phyloP scores from a whole-genome alignment of 2,113 vertebrate genomes.

The Periophthalmodon schlosseri region DNA sequence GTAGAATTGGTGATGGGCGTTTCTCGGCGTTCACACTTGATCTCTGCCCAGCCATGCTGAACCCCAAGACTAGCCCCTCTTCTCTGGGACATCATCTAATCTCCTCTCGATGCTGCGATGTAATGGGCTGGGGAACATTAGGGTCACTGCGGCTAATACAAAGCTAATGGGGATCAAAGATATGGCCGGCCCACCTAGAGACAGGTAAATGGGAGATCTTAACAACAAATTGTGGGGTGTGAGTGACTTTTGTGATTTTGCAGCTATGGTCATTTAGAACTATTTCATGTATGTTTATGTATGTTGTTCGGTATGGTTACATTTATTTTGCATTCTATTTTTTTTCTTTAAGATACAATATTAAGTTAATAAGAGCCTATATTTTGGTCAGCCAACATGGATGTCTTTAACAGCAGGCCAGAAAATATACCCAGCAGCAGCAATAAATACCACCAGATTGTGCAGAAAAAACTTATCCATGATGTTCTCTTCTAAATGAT shows the following conservation, averaged over 20 bases:
- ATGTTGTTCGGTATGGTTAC: not conserved
- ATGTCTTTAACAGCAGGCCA: no score
- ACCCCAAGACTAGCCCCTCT: slow-evolving; percentile 62
- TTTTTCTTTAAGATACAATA: no score
- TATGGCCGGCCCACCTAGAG: slow-evolving; percentile 59
- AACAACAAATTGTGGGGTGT: slow-evolving; percentile 49
- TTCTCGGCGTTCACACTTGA: slow-evolving; percentile 74
- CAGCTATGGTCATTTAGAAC: not conserved
- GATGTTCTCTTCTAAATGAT: no score
- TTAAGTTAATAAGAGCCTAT: no score
- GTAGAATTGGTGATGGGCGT: slow-evolving; percentile 76
- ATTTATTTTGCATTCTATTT: no score
- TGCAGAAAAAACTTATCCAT: no score
- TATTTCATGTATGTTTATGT: not conserved
- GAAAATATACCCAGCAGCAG: not conserved
- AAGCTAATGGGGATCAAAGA: slow-evolving; percentile 74
- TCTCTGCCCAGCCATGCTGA: slow-evolving; percentile 80
- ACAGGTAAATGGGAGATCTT: slow-evolving; percentile 53
- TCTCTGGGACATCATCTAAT: slow-evolving; percentile 64
- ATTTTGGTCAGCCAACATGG: no score
- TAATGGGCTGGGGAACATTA: slow-evolving; percentile 77
- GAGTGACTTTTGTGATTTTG: slow-evolving; percentile 43
- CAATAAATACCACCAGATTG: not conserved
- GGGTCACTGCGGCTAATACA: slow-evolving; percentile 75
- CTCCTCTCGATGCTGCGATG: slow-evolving; percentile 55